Base-by-base conservation (phyloP, 1,140 invertebrate genomes). In the Maconellicoccus hirsutus region DNA sequence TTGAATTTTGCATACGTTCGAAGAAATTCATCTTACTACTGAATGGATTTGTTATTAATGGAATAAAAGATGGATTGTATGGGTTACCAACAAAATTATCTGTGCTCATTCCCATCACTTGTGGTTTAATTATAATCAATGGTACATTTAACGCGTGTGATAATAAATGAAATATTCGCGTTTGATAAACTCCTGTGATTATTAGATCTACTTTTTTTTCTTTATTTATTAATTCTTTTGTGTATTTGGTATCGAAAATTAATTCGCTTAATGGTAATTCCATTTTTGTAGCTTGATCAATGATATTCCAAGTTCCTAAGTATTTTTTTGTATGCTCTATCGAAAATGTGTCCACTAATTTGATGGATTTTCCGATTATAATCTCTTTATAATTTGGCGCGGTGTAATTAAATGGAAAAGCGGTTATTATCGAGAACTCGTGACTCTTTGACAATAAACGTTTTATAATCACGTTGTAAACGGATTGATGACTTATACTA, bases 381-480 rank as follows among this genome's bases (percentile, higher is more conserved):
- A n/a, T n/a, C n/a, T n/a, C n/a, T n/a, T n/a, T n/a, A n/a, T n/a
- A n/a, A n/a, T 72, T 29, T 59, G 63, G 6, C 29, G 33, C 52
- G 70, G 14, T 72, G 69, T 59, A 23, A 23, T 39, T 38, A 22
- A 6, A 77, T 73, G 12, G 76, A 75, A 0, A 77, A 63, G 6
- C 77, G 71, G 12, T 75, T 77, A 77, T 29, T 0, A 79, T 75
- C 0, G 75, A 76, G 1, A 80, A 66, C 19, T 77, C 59, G 74
- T 80, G 79, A 23, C 76, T 77, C 70, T 77, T 63, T 1, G 59
- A 27, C 0, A 77, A 78, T 22, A 80, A 71, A 22, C 74, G 78
- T 6, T 75, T 70, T 10, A 79, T 71, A 10, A 80, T 21, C 0
- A 77, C 75, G 69, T 76, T 72, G 19, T 78, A 79, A 1, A 79